Evolutionary conservation across 2,113 vertebrate species (phyloP).

Genomic region (Indicator maculatus): DNA sequence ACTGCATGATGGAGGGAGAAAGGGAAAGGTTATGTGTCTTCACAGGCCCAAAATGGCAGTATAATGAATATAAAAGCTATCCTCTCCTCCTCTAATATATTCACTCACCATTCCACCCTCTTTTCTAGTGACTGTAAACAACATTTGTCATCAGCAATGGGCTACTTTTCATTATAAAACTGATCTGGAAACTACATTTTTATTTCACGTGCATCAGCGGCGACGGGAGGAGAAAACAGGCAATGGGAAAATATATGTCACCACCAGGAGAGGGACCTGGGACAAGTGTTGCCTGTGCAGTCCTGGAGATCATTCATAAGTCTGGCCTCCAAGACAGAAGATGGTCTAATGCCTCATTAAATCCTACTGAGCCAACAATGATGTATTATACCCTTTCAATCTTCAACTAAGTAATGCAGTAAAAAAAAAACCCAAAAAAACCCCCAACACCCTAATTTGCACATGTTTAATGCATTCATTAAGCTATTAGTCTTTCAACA

Average conservation of each 20-base stretch:
- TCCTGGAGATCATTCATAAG: constrained; percentile 67
- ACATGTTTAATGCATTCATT: constrained; percentile 82
- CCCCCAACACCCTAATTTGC: constrained; percentile 70
- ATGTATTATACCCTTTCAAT: constrained; percentile 78
- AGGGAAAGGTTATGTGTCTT: constrained; percentile 78
- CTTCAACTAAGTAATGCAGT: constrained; percentile 74
- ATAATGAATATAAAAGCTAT: constrained; percentile 76
- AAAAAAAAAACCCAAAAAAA: not conserved
- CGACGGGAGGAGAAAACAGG: constrained; percentile 38
- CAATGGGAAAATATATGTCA: constrained; percentile 54
- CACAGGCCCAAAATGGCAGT: constrained; percentile 66
- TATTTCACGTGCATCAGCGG: constrained; percentile 69
- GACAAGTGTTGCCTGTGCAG: constrained; percentile 50
- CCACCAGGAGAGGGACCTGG: constrained; percentile 39
- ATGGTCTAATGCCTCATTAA: constrained; percentile 80
- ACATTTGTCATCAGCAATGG: constrained; percentile 76
- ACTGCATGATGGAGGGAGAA: constrained; percentile 73
- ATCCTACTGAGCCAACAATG: constrained; percentile 72
- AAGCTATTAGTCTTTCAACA: constrained; percentile 81
- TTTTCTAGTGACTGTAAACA: constrained; percentile 76
- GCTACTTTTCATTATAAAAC: constrained; percentile 76
- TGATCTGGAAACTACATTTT: constrained; percentile 73
- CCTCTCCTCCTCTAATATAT: constrained; percentile 77
- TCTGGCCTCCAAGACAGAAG: constrained; percentile 75
- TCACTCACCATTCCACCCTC: constrained; percentile 70